phyloP scores from a whole-genome alignment of 2,797 vertebrate species.

The Ficedula albicollis region DNA sequence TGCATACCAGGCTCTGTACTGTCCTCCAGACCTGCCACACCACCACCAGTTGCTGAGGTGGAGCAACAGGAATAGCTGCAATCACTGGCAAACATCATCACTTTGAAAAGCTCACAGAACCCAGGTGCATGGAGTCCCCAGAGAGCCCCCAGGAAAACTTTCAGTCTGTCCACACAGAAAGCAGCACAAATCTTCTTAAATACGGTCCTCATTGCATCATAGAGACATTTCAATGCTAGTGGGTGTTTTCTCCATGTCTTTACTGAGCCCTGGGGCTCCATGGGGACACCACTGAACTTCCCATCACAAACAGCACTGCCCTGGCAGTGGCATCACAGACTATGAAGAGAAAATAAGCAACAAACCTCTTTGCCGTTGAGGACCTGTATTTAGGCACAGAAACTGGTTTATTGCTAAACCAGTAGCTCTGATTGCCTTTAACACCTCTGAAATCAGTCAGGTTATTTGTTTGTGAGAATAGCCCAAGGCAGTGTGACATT shows the following conservation, averaged over 20 bases:
- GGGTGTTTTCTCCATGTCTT: neutral
- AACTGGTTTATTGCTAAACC: neutral
- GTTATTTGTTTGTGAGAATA: too few relatives aligned
- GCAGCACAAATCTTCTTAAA: neutral
- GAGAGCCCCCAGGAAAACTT: neutral
- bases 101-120: neutral
- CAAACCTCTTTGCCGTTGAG: fast-evolving
- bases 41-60: neutral
- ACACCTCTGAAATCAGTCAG: neutral
- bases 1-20: neutral
- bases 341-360: neutral
- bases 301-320: neutral
- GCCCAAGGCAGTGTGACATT: neutral
- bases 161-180: neutral
- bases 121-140: fast-evolving
- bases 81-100: neutral
- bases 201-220: neutral
- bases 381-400: neutral
- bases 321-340: neutral
- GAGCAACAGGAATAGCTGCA: neutral
- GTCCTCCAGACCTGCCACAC: neutral
- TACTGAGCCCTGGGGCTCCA: neutral
- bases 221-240: neutral
- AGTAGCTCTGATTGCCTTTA: neutral
- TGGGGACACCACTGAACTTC: neutral